Percentiles rank a stretch among this genome's conserved stretches.
Conservation (phyloP, 2,797 vertebrate genomes). For the Tangara arthus region DNA sequence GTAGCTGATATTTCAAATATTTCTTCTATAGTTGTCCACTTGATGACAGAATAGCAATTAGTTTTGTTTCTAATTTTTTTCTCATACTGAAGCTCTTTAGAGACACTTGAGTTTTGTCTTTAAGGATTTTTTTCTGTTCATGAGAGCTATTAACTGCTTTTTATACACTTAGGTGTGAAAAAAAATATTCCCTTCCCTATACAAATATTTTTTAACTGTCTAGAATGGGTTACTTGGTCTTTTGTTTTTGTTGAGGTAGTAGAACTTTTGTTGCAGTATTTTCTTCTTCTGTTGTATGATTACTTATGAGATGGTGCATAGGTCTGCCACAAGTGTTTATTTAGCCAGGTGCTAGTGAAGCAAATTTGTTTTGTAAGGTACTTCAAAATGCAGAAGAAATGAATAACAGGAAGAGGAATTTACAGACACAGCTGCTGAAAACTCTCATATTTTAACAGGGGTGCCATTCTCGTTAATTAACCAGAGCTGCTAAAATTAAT, state of each 20-base stretch:
- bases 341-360: not conserved
- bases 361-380: not conserved
- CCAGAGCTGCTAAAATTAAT: not conserved
- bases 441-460: not conserved
- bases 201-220: not conserved
- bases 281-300: not conserved
- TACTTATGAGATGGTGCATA: not conserved
- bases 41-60: not conserved
- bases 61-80: not conserved
- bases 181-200: not conserved
- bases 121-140: not conserved
- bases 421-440: not conserved
- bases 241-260: not conserved
- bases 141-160: not conserved
- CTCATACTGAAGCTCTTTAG: not conserved
- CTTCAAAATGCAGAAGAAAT: not conserved
- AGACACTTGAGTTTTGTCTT: not conserved
- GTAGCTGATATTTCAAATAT: not conserved
- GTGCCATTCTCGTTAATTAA: not conserved
- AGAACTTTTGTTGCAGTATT: not conserved
- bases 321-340: not conserved
- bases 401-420: not conserved
- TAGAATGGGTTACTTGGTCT: not conserved
- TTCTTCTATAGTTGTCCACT: not conserved
- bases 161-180: not conserved